Percentiles rank a stretch among this genome's conserved stretches.
phyloP scores from a whole-genome alignment of 1,140 invertebrate genomes.

The Hyles vespertilio region DNA sequence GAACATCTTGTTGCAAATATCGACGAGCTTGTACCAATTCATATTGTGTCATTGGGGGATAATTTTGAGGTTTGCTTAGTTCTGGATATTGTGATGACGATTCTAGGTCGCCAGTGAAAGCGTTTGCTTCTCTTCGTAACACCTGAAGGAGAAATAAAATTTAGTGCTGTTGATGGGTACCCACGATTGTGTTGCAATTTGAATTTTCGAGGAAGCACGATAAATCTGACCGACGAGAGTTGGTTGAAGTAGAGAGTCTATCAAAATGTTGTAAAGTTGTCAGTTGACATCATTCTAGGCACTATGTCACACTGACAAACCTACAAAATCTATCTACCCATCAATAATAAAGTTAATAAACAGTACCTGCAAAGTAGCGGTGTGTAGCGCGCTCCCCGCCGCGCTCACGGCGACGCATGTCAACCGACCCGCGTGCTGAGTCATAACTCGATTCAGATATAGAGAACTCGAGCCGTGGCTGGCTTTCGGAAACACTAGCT shows the following conservation, averaged over 20 bases:
- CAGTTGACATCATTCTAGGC: too few species aligned
- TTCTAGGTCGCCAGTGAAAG: constrained; percentile 57
- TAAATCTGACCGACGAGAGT: too few species aligned
- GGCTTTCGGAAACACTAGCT: constrained; percentile 62
- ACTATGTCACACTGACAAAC: too few species aligned
- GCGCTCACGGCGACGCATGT: constrained; percentile 66
- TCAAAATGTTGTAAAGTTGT: too few species aligned
- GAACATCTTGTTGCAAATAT: constrained; percentile 87
- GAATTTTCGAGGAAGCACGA: too few species aligned
- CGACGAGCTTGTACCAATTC: constrained; percentile 87
- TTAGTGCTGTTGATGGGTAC: background rate
- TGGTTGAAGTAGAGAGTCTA: too few species aligned
- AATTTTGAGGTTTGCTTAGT: constrained; percentile 74
- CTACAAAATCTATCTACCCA: too few species aligned
- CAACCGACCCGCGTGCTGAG: constrained; percentile 58
- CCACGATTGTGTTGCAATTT: too few species aligned
- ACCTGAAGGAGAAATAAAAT: constrained; percentile 36
- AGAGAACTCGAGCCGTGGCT: constrained; percentile 49
- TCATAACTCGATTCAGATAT: constrained; percentile 55
- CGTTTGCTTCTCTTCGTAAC: constrained; percentile 64
- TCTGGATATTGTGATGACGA: constrained; percentile 59
- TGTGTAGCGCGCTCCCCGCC: constrained; percentile 64
- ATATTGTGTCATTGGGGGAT: constrained; percentile 84
- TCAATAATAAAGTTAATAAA: constrained; percentile 6
- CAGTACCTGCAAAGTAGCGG: constrained; percentile 56